Percentiles rank a stretch among this genome's conserved stretches.
These are phyloP conservation scores for Notolepis coatsorum DNA, from an alignment of 2,797 vertebrate genomes.

Conservation along the genomic window DNA sequence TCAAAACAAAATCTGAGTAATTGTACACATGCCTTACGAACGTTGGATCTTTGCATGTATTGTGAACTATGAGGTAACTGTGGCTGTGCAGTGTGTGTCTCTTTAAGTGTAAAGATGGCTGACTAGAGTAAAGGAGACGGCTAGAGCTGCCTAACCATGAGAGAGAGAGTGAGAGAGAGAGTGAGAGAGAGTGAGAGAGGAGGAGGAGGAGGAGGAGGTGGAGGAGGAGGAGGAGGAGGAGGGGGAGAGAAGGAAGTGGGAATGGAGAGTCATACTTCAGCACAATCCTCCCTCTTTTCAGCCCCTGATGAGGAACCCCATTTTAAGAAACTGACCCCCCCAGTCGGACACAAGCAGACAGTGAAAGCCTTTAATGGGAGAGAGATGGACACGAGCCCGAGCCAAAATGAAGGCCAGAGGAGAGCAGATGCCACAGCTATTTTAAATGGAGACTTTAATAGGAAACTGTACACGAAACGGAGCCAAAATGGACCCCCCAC, in stretches of 20 bases:
- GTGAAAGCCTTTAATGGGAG: conserved; percentile 72
- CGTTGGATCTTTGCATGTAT: conserved; percentile 55
- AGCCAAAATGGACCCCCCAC: conserved; percentile 62
- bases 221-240: conserved; percentile 53
- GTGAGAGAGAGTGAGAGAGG: conserved; percentile 29
- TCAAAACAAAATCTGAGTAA: neutral
- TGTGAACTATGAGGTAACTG: conserved; percentile 35
- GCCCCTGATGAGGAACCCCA: conserved; percentile 97
- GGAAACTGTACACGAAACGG: conserved; percentile 63
- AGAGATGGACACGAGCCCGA: conserved; percentile 68
- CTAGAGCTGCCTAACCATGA: conserved; percentile 36
- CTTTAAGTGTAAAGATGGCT: conserved; percentile 27
- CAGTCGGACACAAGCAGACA: conserved; percentile 84
- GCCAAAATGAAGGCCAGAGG: conserved; percentile 64
- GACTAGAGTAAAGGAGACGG: conserved; percentile 33
- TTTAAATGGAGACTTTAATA: conserved; percentile 64
- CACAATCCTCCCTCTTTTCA: conserved; percentile 97
- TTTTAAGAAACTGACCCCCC: conserved; percentile 97
- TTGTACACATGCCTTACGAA: conserved; percentile 27
- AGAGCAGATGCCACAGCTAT: conserved; percentile 50
- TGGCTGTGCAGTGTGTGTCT: conserved; percentile 45
- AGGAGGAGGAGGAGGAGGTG: conserved; percentile 72
- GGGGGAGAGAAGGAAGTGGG: conserved; percentile 56
- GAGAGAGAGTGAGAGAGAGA: neutral
- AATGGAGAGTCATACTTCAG: conserved; percentile 92